phyloP scores from a whole-genome alignment of 2,888 invertebrate species.

The Octonoba sinensis region DNA sequence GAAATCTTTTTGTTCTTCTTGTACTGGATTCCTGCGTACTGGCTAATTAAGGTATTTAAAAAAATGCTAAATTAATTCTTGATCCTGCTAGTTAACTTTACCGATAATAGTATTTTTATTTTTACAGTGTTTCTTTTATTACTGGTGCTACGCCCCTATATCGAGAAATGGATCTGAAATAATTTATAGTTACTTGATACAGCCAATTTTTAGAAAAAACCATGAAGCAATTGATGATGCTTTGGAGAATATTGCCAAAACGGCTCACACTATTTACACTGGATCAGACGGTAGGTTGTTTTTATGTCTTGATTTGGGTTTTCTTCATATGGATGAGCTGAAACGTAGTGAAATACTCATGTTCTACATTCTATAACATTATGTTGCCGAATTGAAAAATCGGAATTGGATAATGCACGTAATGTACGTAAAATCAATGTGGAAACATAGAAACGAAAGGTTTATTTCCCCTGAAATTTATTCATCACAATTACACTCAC shows the following conservation, averaged over 20 bases:
- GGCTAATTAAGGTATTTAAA: conserved; percentile 29
- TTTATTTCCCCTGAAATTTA: too few relatives aligned
- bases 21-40: conserved; percentile 35
- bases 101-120: background rate
- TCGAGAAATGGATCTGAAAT: conserved; percentile 41
- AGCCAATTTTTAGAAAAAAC: conserved; percentile 32
- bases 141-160: conserved; percentile 44
- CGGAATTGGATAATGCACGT: too few relatives aligned
- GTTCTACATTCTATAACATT: too few relatives aligned
- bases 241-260: conserved; percentile 20
- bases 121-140: conserved; percentile 26
- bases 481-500: too few relatives aligned
- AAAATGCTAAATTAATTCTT: background rate
- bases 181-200: conserved; percentile 23
- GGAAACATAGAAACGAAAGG: too few relatives aligned
- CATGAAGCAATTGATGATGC: conserved; percentile 30
- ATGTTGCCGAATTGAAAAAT: too few relatives aligned
- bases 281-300: conserved; percentile 5
- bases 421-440: too few relatives aligned
- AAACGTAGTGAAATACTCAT: too few relatives aligned
- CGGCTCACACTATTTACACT: conserved; percentile 33
- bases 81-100: background rate
- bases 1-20: conserved; percentile 39
- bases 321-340: too few relatives aligned
- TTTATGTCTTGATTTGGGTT: too few relatives aligned